These are phyloP conservation scores for Chanos chanos DNA, from an alignment of 2,797 vertebrate species.

Conservation along the genomic window DNA sequence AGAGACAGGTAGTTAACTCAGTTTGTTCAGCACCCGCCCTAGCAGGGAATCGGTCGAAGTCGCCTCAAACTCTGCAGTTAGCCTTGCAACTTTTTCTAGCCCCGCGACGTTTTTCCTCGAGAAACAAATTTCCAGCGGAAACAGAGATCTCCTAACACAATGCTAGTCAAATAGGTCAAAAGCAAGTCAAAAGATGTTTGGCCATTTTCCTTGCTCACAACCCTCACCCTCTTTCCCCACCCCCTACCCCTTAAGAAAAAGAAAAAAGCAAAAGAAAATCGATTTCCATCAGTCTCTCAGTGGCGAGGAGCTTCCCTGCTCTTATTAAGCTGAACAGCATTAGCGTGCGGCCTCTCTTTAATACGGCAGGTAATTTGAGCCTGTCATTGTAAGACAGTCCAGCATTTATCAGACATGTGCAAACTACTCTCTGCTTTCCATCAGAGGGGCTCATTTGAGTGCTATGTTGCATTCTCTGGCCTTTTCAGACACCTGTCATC, in stretches of 20 bases:
- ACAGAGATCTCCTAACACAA: background rate
- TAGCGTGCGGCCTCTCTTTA: slow-evolving; percentile 39
- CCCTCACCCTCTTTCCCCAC: background rate
- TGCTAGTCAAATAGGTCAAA: too few relatives aligned
- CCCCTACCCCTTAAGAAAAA: too few relatives aligned
- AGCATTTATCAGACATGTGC: slow-evolving; percentile 63
- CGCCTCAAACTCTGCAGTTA: too few relatives aligned
- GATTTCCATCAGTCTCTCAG: slow-evolving; percentile 46
- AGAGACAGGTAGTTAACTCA: too few relatives aligned
- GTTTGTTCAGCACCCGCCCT: too few relatives aligned
- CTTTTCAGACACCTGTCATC: slow-evolving; percentile 71
- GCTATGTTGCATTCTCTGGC: slow-evolving; percentile 55
- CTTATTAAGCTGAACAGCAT: slow-evolving; percentile 47
- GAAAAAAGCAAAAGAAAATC: slow-evolving; percentile 31
- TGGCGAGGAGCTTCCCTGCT: slow-evolving; percentile 39
- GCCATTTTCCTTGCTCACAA: slow-evolving; percentile 34
- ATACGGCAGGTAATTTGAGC: slow-evolving; percentile 62
- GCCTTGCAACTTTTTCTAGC: too few relatives aligned
- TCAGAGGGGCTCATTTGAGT: slow-evolving; percentile 59
- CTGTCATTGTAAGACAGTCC: slow-evolving; percentile 69
- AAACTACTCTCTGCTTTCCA: slow-evolving; percentile 46
- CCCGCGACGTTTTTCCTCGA: slow-evolving; percentile 52
- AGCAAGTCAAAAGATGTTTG: slow-evolving; percentile 52
- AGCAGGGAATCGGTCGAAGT: too few relatives aligned
- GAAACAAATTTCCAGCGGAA: slow-evolving; percentile 55